These are phyloP conservation scores for Drosophila atripex DNA, from an alignment of 2,888 invertebrate genomes.

Conservation along the genomic window DNA sequence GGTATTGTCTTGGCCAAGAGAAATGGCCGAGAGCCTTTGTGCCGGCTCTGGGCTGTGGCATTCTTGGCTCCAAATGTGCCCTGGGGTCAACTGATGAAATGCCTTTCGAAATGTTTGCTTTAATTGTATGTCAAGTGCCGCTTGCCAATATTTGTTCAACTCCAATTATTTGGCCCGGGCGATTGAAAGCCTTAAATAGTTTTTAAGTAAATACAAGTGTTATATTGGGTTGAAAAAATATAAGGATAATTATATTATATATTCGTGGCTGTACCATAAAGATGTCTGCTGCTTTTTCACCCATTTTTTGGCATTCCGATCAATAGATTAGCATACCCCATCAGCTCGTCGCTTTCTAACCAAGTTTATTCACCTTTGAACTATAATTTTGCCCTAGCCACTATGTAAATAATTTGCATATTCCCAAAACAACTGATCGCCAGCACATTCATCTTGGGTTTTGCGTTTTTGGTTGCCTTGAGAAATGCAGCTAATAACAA, in stretches of 20 bases:
- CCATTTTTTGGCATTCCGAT: neutral
- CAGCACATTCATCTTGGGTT: slow-evolving; percentile 8
- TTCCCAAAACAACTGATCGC: slow-evolving; percentile 5
- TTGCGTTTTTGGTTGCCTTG: slow-evolving; percentile 5
- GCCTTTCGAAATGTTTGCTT: slow-evolving; percentile 11
- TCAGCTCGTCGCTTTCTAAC: slow-evolving; percentile 36
- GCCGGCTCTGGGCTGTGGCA: slow-evolving; percentile 4
- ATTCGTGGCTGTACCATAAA: slow-evolving; percentile 1
- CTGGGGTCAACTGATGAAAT: slow-evolving; percentile 55
- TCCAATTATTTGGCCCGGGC: slow-evolving; percentile 29
- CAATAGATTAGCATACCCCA: slow-evolving; percentile 27
- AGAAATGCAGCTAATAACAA: slow-evolving; percentile 31
- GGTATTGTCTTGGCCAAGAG: slow-evolving; percentile 27
- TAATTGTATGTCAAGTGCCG: slow-evolving; percentile 40
- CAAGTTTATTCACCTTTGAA: slow-evolving; percentile 56
- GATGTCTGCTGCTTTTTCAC: neutral
- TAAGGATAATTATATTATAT: neutral
- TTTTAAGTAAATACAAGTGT: neutral
- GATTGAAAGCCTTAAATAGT: neutral
- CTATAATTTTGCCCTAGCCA: slow-evolving; percentile 15
- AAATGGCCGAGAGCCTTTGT: slow-evolving; percentile 42
- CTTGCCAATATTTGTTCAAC: slow-evolving; percentile 31
- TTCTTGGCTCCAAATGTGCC: slow-evolving; percentile 36
- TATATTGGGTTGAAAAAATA: neutral
- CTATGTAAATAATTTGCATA: slow-evolving; percentile 36